These are phyloP conservation scores for Sebastes diploproa DNA, from an alignment of 2,797 vertebrate species.

Conservation along the genomic window DNA sequence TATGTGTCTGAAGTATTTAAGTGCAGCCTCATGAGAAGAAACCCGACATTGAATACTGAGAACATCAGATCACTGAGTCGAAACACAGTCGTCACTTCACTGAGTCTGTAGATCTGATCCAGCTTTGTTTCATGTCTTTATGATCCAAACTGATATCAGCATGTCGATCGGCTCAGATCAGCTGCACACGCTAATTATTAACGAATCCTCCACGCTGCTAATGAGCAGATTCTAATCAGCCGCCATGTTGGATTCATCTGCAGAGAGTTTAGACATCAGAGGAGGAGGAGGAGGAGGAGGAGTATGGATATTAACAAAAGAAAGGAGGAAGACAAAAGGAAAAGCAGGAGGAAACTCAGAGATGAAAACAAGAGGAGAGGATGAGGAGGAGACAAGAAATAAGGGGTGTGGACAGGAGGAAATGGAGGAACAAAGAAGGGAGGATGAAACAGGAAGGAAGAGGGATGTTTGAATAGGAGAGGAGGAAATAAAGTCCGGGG, in stretches of 20 bases:
- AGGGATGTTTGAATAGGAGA: neutral
- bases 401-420: neutral
- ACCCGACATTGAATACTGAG: no score
- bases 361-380: neutral
- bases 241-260: slow-evolving; percentile 1
- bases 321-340: neutral
- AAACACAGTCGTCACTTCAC: no score
- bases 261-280: no score
- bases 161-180: neutral
- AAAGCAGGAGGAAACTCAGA: neutral
- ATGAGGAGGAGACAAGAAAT: neutral
- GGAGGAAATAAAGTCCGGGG: neutral
- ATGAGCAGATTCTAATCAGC: slow-evolving; percentile 1
- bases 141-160: neutral
- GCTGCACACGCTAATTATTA: neutral
- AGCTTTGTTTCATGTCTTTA: neutral
- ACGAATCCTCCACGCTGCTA: neutral
- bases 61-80: no score
- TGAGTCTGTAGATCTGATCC: no score
- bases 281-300: neutral
- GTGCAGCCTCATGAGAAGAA: no score
- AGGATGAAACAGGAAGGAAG: no score
- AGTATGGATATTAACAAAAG: neutral
- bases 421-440: no score
- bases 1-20: no score